Conservation (phyloP, 2,113 vertebrate species). For the Oncorhynchus mykiss region DNA sequence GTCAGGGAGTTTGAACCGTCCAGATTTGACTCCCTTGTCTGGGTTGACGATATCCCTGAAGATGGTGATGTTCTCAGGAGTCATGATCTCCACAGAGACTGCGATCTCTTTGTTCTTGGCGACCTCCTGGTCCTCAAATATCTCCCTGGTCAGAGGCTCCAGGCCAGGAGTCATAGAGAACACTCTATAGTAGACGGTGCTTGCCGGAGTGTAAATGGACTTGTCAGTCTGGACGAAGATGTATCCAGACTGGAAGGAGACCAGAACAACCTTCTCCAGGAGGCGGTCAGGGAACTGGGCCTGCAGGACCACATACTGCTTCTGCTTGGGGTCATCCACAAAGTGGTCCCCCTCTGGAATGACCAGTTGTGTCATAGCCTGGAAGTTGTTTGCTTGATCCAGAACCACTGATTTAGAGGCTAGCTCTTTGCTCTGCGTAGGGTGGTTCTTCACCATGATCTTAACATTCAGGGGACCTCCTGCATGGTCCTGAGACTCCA, state of each 20-base stretch:
- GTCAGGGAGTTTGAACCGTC: conserved; percentile 49
- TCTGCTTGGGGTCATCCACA: conserved; percentile 19
- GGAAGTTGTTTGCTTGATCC: too few species aligned
- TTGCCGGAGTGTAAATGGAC: conserved; percentile 66
- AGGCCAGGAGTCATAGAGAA: conserved; percentile 63
- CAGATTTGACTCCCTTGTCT: conserved; percentile 46
- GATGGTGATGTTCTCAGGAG: conserved; percentile 62
- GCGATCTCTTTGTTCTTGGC: conserved; percentile 16
- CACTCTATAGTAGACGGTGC: conserved; percentile 53
- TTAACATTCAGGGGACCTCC: too few species aligned
- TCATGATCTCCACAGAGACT: conserved; percentile 65
- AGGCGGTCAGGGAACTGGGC: conserved; percentile 48
- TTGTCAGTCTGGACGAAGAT: conserved; percentile 75
- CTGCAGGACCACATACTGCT: conserved; percentile 66
- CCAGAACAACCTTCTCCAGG: conserved; percentile 68
- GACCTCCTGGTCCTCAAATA: conserved; percentile 8
- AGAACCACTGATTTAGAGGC: too few species aligned
- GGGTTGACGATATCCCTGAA: conserved; percentile 34
- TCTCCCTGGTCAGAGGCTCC: conserved; percentile 37
- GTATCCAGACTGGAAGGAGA: conserved; percentile 70
- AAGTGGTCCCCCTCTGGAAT: conserved; percentile 5
- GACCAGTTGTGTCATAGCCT: too few species aligned
- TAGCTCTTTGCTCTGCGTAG: too few species aligned
- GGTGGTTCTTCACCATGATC: too few species aligned
- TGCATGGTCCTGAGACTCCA: too few species aligned